Conservation (phyloP, 2,113 vertebrate genomes). For the Chiloscyllium plagiosum region DNA sequence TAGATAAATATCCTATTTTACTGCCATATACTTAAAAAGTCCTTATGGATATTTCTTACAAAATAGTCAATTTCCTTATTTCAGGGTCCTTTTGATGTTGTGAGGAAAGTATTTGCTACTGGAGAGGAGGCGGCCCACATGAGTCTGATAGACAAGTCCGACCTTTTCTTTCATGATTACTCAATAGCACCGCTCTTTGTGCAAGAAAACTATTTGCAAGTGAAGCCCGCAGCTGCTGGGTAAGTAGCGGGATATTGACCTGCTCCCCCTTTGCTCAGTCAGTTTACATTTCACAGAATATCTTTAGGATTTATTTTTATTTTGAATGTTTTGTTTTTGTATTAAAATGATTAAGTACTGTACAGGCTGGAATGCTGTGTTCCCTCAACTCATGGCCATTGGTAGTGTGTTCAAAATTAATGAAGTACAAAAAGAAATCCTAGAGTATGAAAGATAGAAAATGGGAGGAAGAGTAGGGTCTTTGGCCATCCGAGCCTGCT, state of each 20-base stretch:
- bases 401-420: not conserved
- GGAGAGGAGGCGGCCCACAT: slow-evolving; percentile 76
- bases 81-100: slow-evolving; percentile 91
- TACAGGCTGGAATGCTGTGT: not conserved
- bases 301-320: not conserved
- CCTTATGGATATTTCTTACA: not conserved
- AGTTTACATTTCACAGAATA: not conserved
- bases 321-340: not conserved
- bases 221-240: slow-evolving; percentile 81
- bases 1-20: not conserved
- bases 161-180: slow-evolving; percentile 97
- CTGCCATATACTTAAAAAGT: not conserved
- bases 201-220: slow-evolving; percentile 89
- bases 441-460: no score
- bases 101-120: slow-evolving; percentile 78
- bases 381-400: not conserved
- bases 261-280: not conserved
- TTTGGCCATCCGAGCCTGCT: no score
- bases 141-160: slow-evolving; percentile 85
- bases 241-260: slow-evolving; percentile 51
- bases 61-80: slow-evolving; percentile 30
- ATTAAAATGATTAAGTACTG: not conserved
- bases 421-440: not conserved
- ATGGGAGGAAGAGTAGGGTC: no score
- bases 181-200: slow-evolving; percentile 93